These are phyloP conservation scores for Dasypogon diadema DNA, from an alignment of 2,888 invertebrate species.

Conservation along the genomic window DNA sequence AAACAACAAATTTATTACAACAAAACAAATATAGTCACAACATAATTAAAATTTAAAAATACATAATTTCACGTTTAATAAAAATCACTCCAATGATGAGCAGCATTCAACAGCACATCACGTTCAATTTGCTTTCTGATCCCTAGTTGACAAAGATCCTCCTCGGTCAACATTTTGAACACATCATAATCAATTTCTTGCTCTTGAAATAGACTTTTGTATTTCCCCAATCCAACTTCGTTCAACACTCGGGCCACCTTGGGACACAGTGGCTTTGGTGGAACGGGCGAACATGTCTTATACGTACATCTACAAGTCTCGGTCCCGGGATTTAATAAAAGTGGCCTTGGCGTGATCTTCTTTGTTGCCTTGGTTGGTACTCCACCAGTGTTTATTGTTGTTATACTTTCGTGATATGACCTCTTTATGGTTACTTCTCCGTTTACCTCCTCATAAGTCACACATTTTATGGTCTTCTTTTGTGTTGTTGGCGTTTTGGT, in stretches of 20 bases:
- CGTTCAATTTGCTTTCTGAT: slow-evolving; percentile 12
- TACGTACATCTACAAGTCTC: neutral
- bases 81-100: slow-evolving; percentile 4
- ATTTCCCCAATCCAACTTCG: slow-evolving; percentile 14
- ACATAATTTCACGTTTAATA: neutral
- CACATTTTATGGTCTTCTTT: neutral
- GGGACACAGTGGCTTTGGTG: neutral
- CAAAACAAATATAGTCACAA: too few species aligned
- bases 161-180: slow-evolving; percentile 24
- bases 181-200: slow-evolving; percentile 52
- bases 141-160: slow-evolving; percentile 42
- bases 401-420: too few species aligned
- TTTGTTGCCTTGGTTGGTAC: too few species aligned
- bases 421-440: neutral
- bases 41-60: too few species aligned
- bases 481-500: neutral
- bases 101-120: slow-evolving; percentile 34
- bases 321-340: too few species aligned
- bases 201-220: slow-evolving; percentile 30
- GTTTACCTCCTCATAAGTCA: neutral
- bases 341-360: too few species aligned
- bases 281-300: neutral
- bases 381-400: too few species aligned
- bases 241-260: slow-evolving; percentile 8
- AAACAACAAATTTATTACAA: too few species aligned